Evolutionary conservation across 2,888 invertebrate species (phyloP).

Genomic region (Sussaba pulchella): DNA sequence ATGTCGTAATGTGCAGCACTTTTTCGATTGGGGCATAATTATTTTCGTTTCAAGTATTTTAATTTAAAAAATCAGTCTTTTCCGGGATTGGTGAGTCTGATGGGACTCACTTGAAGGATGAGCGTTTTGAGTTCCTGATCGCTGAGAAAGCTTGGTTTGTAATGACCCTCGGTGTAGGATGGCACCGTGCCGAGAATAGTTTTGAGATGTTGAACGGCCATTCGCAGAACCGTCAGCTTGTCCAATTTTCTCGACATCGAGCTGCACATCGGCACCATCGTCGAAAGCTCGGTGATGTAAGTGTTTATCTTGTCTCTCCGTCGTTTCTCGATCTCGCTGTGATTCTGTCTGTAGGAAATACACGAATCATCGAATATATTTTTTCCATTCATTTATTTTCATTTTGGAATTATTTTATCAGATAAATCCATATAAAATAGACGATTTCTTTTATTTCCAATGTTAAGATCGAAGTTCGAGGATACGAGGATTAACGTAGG

Average conservation of each 20-base stretch:
- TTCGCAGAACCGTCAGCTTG: constrained; percentile 94
- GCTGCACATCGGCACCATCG: constrained; percentile 97
- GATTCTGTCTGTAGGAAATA: constrained; percentile 98
- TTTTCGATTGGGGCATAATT: too few relatives aligned
- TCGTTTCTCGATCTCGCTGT: constrained; percentile 98
- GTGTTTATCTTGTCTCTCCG: constrained; percentile 98
- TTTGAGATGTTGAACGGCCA: constrained; percentile 97
- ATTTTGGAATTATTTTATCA: too few relatives aligned
- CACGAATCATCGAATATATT: too few relatives aligned
- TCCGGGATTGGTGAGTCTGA: background rate
- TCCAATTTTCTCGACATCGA: constrained; percentile 97
- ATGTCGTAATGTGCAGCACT: too few relatives aligned
- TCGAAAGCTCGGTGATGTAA: constrained; percentile 95
- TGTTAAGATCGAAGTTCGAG: constrained; percentile 17
- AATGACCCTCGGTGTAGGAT: constrained; percentile 91
- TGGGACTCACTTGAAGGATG: constrained; percentile 88
- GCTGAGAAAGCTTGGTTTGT: constrained; percentile 92
- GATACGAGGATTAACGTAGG: constrained; percentile 36
- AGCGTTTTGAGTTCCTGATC: constrained; percentile 95
- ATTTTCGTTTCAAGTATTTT: too few relatives aligned
- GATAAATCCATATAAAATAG: too few relatives aligned
- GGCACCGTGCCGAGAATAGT: constrained; percentile 90
- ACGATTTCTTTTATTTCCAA: constrained; percentile 25
- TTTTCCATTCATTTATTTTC: too few relatives aligned
- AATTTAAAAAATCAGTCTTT: too few relatives aligned